These are phyloP conservation scores for Bombyx huttoni DNA, from an alignment of 2,888 invertebrate species.

Conservation along the genomic window DNA sequence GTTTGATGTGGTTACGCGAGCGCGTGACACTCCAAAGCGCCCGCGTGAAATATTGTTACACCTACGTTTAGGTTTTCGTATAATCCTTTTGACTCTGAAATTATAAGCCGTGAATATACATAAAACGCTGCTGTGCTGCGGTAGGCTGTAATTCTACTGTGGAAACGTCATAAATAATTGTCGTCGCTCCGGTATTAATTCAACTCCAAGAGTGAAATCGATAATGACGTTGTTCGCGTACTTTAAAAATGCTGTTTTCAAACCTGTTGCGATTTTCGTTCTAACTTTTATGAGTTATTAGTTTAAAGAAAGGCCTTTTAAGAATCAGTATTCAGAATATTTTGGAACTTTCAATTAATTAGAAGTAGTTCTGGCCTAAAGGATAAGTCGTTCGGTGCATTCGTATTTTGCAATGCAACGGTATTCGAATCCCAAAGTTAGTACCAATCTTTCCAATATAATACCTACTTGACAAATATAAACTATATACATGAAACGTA, in stretches of 20 bases:
- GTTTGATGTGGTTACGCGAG: slow-evolving; percentile 55
- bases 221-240: slow-evolving; percentile 29
- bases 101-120: slow-evolving; percentile 61
- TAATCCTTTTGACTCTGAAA: slow-evolving; percentile 47
- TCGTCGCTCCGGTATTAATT: slow-evolving; percentile 50
- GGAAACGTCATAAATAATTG: slow-evolving; percentile 57
- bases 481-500: too few species aligned
- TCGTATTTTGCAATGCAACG: too few species aligned
- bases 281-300: neutral
- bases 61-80: slow-evolving; percentile 56
- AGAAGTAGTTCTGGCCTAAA: too few species aligned
- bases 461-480: too few species aligned
- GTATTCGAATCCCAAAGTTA: too few species aligned
- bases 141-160: slow-evolving; percentile 41
- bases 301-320: too few species aligned
- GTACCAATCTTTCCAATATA: too few species aligned
- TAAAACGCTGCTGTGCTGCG: slow-evolving; percentile 40
- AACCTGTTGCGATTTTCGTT: slow-evolving; percentile 25
- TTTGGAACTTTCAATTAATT: too few species aligned
- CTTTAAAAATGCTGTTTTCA: slow-evolving; percentile 26
- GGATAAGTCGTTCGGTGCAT: too few species aligned
- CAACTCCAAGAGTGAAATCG: slow-evolving; percentile 45
- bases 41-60: slow-evolving; percentile 49
- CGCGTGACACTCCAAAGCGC: slow-evolving; percentile 41
- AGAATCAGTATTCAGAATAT: too few species aligned